Evolutionary conservation across 2,113 vertebrate genomes (phyloP).

Genomic region (Ceyx melanurus): DNA sequence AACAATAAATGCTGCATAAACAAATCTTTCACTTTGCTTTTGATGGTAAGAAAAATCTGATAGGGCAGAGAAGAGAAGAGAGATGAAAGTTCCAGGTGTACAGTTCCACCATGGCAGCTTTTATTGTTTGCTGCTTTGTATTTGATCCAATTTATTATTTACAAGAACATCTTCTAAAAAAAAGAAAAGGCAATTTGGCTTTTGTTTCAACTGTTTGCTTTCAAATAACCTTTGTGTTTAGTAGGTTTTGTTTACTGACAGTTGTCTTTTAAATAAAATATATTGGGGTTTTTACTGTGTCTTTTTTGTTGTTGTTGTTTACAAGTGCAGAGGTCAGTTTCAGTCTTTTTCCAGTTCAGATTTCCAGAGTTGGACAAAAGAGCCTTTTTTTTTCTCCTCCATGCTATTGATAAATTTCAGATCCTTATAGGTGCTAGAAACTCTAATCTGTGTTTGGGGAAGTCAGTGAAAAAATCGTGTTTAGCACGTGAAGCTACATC

Average conservation of each 20-base stretch:
- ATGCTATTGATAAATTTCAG: slow-evolving; percentile 14
- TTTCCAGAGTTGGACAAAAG: neutral
- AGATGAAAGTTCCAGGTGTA: neutral
- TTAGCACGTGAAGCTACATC: neutral
- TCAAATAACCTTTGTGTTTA: neutral
- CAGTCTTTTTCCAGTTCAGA: neutral
- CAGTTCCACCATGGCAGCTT: neutral
- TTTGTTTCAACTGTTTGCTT: neutral
- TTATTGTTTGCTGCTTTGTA: neutral
- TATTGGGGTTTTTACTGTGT: neutral
- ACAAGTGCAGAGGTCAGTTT: neutral
- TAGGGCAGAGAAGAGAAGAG: neutral
- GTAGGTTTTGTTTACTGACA: neutral
- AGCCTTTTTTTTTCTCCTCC: neutral
- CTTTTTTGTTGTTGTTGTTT: neutral
- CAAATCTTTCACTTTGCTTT: neutral
- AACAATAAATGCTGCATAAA: neutral
- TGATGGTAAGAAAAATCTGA: neutral
- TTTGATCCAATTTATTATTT: neutral
- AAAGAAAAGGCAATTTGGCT: neutral
- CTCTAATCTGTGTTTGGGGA: neutral
- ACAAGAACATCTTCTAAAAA: neutral
- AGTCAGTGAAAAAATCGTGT: neutral
- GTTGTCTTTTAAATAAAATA: neutral
- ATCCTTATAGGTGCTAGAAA: neutral